A percentile compares a stretch with the other conserved stretches of the same genome.
phyloP scores from a whole-genome alignment of 1,140 invertebrate species.

The Ceratina japonica region DNA sequence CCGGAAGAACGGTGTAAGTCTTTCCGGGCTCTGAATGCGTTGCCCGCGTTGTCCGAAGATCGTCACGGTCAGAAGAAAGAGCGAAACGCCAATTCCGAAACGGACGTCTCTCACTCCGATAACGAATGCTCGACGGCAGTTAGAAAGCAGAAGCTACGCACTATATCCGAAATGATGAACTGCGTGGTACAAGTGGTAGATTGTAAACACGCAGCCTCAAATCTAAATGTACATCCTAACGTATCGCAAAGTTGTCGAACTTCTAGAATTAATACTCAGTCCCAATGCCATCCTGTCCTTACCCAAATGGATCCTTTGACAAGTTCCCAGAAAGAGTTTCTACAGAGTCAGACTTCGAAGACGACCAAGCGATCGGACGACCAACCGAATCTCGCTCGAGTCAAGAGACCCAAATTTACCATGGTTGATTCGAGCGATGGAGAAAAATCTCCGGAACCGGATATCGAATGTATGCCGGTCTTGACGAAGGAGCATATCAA shows the following conservation, averaged over 20 bases:
- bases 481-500: background rate
- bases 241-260: conserved; percentile 62
- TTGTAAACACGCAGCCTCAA: conserved; percentile 67
- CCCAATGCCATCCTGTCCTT: background rate
- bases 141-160: conserved; percentile 43
- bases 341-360: background rate
- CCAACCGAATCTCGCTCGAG: background rate
- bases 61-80: background rate
- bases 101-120: background rate
- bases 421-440: background rate
- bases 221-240: conserved; percentile 48
- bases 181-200: conserved; percentile 71
- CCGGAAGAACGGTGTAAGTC: conserved; percentile 19
- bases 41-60: conserved; percentile 10
- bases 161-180: conserved; percentile 56
- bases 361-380: background rate
- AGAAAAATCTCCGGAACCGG: background rate
- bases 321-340: background rate
- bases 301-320: background rate
- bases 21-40: background rate
- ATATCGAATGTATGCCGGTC: conserved; percentile 10
- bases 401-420: background rate
- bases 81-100: background rate
- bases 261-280: conserved; percentile 48
- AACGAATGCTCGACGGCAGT: background rate